A percentile compares a stretch with the other conserved stretches of the same genome.
phyloP scores from a whole-genome alignment of 2,888 invertebrate genomes.

The Melanchra persicariae region DNA sequence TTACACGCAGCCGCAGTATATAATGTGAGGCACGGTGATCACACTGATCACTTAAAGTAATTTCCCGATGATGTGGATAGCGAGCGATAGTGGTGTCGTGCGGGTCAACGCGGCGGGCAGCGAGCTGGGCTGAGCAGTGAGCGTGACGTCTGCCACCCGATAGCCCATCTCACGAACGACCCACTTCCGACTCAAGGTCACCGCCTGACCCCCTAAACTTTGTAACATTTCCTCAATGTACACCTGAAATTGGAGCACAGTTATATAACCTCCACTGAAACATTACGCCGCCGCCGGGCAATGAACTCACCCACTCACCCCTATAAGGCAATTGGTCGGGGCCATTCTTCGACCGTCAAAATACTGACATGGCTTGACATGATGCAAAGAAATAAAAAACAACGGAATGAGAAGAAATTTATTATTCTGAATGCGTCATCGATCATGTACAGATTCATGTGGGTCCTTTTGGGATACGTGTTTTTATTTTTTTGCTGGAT shows the following conservation, averaged over 20 bases:
- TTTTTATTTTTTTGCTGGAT: slow-evolving; percentile 58
- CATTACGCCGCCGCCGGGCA: slow-evolving; percentile 38
- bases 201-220: slow-evolving; percentile 87
- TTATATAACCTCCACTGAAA: slow-evolving; percentile 60
- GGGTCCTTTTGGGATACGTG: slow-evolving; percentile 58
- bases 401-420: slow-evolving; percentile 65
- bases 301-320: slow-evolving; percentile 56
- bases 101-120: slow-evolving; percentile 65
- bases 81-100: slow-evolving; percentile 51
- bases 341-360: slow-evolving; percentile 62
- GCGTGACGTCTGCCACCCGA: slow-evolving; percentile 90
- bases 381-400: slow-evolving; percentile 62
- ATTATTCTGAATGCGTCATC: slow-evolving; percentile 71
- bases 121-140: slow-evolving; percentile 74
- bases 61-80: slow-evolving; percentile 45
- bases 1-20: slow-evolving; percentile 19
- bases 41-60: slow-evolving; percentile 31
- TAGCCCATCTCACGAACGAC: slow-evolving; percentile 90
- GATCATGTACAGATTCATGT: slow-evolving; percentile 70
- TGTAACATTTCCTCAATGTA: slow-evolving; percentile 78
- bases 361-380: slow-evolving; percentile 59
- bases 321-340: slow-evolving; percentile 52
- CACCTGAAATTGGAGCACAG: slow-evolving; percentile 73
- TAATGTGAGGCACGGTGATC: slow-evolving; percentile 23
- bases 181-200: slow-evolving; percentile 88